Evolutionary conservation across 2,113 vertebrate genomes (phyloP).

Genomic region (Halichoerus grypus): DNA sequence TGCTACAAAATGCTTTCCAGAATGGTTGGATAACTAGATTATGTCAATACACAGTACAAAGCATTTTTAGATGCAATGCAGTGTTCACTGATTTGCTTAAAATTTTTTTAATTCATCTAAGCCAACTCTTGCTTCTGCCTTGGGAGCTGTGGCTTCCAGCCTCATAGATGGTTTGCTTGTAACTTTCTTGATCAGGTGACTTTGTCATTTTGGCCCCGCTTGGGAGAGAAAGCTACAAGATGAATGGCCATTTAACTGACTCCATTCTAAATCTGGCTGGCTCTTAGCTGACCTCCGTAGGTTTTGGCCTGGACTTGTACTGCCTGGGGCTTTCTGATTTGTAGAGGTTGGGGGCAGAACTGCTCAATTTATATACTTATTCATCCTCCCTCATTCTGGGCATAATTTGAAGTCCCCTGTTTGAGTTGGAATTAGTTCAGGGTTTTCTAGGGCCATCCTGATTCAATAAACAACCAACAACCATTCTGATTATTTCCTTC

Average conservation of each 20-base stretch:
- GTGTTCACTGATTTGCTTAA: not conserved
- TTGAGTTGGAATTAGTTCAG: not conserved
- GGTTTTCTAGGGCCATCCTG: not conserved
- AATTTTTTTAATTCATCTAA: not conserved
- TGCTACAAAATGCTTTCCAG: not conserved
- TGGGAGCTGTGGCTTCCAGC: not conserved
- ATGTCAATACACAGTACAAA: not conserved
- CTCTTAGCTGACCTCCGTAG: not conserved
- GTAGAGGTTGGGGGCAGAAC: not conserved
- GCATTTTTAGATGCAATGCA: not conserved
- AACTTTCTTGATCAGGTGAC: not conserved
- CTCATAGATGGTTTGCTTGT: not conserved
- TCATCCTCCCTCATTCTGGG: not conserved
- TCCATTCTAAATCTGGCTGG: not conserved
- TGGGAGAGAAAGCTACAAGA: not conserved
- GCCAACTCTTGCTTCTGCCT: not conserved
- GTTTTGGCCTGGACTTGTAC: not conserved
- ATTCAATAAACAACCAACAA: not conserved
- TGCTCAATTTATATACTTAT: not conserved
- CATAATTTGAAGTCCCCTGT: not conserved
- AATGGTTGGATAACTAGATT: not conserved
- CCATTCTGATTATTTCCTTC: constrained; percentile 34
- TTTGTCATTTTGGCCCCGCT: not conserved
- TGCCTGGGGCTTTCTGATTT: not conserved
- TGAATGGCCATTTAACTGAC: not conserved